These are phyloP conservation scores for Drosophila borborema DNA, from an alignment of 2,888 invertebrate species.

Conservation along the genomic window DNA sequence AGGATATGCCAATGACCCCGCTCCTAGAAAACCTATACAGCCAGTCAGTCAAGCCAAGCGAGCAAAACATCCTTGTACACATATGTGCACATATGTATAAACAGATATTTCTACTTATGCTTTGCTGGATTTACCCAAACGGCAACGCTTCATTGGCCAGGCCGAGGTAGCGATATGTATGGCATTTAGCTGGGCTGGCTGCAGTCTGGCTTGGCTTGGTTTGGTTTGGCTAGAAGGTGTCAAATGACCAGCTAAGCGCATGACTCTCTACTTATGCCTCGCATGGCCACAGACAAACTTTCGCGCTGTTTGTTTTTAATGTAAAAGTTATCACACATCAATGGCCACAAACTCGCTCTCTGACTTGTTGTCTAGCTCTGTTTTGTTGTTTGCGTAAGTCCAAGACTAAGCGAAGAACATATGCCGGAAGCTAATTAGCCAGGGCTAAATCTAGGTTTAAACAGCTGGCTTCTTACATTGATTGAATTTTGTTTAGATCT, in stretches of 20 bases:
- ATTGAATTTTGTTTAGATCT: background rate
- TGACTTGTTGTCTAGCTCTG: background rate
- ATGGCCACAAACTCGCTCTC: slow-evolving; percentile 12
- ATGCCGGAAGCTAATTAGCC: background rate
- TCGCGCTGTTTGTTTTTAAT: background rate
- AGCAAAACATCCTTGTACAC: slow-evolving; percentile 39
- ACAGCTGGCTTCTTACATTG: background rate
- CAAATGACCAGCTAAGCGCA: slow-evolving; percentile 63
- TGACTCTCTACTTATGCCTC: slow-evolving; percentile 22
- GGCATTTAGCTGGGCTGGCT: slow-evolving; percentile 10
- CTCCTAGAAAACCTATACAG: slow-evolving; percentile 21
- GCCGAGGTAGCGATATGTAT: background rate
- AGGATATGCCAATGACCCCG: slow-evolving; percentile 60
- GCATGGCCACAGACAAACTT: slow-evolving; percentile 6
- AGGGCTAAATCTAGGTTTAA: background rate
- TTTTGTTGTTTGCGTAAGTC: background rate
- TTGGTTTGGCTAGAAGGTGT: slow-evolving; percentile 52
- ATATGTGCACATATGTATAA: slow-evolving; percentile 7
- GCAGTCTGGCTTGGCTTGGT: background rate
- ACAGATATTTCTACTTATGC: slow-evolving; percentile 39
- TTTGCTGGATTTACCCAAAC: slow-evolving; percentile 38
- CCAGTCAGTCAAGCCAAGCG: background rate
- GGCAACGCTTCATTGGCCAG: slow-evolving; percentile 58
- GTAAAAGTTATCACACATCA: slow-evolving; percentile 23
- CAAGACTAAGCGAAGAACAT: background rate